These are phyloP conservation scores for Procambarus clarkii DNA, from an alignment of 1,140 invertebrate genomes.

Conservation along the genomic window DNA sequence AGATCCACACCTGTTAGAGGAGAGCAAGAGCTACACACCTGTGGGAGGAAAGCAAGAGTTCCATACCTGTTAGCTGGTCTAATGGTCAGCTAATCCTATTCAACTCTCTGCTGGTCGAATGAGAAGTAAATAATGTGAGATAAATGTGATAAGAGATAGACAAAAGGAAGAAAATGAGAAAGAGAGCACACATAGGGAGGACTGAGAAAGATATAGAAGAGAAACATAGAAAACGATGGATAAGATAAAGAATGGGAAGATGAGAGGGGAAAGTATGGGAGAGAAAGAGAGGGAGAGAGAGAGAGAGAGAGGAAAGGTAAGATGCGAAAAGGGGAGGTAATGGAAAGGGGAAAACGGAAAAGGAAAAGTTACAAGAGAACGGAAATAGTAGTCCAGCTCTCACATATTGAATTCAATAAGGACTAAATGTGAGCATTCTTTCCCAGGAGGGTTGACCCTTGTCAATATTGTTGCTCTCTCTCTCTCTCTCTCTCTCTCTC, in stretches of 20 bases:
- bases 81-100: too few species aligned
- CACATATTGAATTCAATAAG: slow-evolving; percentile 1
- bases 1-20: too few species aligned
- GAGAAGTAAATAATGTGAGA: too few species aligned
- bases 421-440: neutral
- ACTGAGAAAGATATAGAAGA: neutral
- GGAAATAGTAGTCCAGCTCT: neutral
- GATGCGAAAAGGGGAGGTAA: neutral
- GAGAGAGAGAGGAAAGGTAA: neutral
- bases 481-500: neutral
- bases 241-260: neutral
- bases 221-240: neutral
- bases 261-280: neutral
- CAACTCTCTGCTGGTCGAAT: too few species aligned
- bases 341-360: neutral
- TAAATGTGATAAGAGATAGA: too few species aligned
- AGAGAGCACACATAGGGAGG: too few species aligned
- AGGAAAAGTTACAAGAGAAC: neutral
- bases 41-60: too few species aligned
- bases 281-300: neutral
- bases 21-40: too few species aligned
- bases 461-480: neutral
- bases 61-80: too few species aligned
- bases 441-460: neutral
- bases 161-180: too few species aligned